phyloP scores from a whole-genome alignment of 2,797 vertebrate genomes.

The Paramormyrops hopkinsi region DNA sequence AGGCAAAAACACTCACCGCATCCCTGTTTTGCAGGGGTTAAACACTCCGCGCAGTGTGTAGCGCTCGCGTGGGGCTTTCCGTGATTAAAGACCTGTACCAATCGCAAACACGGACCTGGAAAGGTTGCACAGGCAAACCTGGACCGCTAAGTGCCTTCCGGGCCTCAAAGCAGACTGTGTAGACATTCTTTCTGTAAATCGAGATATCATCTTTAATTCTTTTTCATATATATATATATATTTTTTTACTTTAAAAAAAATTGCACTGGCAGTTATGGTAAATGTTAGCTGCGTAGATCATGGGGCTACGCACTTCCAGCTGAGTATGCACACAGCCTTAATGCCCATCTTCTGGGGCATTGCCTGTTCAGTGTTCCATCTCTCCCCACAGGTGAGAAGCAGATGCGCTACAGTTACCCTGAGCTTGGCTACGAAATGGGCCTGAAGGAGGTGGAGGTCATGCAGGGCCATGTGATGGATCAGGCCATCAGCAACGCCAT shows the following conservation, averaged over 20 bases:
- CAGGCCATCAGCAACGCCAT: constrained; percentile 91
- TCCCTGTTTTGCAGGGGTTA: constrained; percentile 68
- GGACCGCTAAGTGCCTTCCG: neutral
- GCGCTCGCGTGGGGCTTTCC: constrained; percentile 65
- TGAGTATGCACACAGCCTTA: neutral
- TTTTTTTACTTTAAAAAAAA: neutral
- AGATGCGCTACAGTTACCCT: constrained; percentile 83
- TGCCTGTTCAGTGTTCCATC: neutral
- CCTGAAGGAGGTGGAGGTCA: constrained; percentile 81
- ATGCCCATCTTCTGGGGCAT: neutral
- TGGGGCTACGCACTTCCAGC: neutral
- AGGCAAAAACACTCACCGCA: constrained; percentile 63
- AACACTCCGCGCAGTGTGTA: constrained; percentile 44
- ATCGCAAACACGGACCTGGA: neutral
- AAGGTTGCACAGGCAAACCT: neutral
- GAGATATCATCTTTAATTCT: neutral
- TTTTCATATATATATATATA: neutral
- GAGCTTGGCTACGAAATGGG: constrained; percentile 84
- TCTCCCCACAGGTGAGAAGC: constrained; percentile 81
- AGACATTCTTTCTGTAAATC: neutral
- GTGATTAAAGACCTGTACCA: constrained; percentile 43
- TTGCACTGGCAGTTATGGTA: neutral
- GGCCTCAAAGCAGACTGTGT: neutral
- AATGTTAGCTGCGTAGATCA: neutral
- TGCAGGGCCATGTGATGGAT: constrained; percentile 95